Base-by-base conservation (phyloP, 2,113 vertebrate genomes). In the Pollimyrus isidori region DNA sequence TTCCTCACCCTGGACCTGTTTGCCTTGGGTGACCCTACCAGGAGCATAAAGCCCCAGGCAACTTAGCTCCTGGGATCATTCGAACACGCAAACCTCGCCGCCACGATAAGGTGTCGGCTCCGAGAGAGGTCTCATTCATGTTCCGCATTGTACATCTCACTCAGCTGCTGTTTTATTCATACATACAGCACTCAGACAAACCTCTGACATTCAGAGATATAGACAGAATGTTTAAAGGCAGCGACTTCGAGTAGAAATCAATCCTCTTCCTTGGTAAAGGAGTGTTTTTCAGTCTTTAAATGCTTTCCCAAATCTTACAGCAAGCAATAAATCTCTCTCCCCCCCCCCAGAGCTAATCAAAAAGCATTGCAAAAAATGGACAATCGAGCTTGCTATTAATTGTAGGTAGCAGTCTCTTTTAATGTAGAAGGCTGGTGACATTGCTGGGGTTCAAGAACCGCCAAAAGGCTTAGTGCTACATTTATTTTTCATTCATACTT, bases 401-500 rank as follows among this genome's bases (percentile, higher is more conserved):
- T n/a, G n/a, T 49, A 48, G 82, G 21, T 10, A 13, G 82, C 46
- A 49, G 23, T 84, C 19, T 46, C 42, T 84, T 86, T 52, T 86
- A 30, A 86, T 30, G n/a, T 26, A 15, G 26, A 26, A 86, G 17
- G 84, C 26, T 86, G 85, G 85, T 86, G 85, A 21, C 4, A 80
- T 80, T 86, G 49, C 49, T 50, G 26, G 9, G 45, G 84, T 26
- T 52, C 15, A 15, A 52, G 84, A 17, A 52, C 21, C 7, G 3
- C 19, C 19, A 23, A 84, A 52, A 30, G n/a, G 5, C 46, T 21
- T 86, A n/a, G n/a, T 30, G 85, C 85, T 86, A 49, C 23, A 49
- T 86, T 86, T 86, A 85, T 49, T 49, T 85, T 85, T 49, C 46
- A 85, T 48, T 85, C 82, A 85, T 85, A 85, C 45, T 21, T 85